These are phyloP conservation scores for Drosophila asahinai DNA, from an alignment of 1,140 invertebrate species.

Conservation along the genomic window DNA sequence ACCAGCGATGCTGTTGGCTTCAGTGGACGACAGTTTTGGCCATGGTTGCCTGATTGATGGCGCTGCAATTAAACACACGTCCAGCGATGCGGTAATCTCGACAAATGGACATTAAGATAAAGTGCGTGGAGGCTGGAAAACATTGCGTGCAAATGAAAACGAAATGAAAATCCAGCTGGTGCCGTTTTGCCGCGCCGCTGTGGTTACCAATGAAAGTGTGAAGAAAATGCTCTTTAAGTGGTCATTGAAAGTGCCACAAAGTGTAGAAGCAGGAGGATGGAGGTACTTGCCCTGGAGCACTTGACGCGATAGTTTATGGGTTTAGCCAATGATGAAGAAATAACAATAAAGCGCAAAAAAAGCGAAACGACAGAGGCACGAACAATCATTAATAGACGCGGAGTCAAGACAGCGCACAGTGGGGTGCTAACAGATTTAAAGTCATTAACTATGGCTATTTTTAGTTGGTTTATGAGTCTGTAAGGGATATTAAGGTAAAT, in stretches of 20 bases:
- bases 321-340: conserved; percentile 64
- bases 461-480: background rate
- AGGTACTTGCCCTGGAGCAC: conserved; percentile 43
- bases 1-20: conserved; percentile 18
- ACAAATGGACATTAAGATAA: conserved; percentile 72
- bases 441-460: conserved; percentile 9
- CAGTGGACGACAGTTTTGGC: conserved; percentile 26
- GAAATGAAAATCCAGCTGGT: conserved; percentile 48
- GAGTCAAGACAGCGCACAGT: conserved; percentile 24
- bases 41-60: conserved; percentile 67
- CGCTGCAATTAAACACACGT: conserved; percentile 69
- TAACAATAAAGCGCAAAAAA: conserved; percentile 72
- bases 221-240: conserved; percentile 66
- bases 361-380: conserved; percentile 54
- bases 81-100: conserved; percentile 73
- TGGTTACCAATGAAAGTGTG: conserved; percentile 77
- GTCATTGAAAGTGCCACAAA: conserved; percentile 60
- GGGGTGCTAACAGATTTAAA: conserved; percentile 4
- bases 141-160: conserved; percentile 61
- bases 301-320: conserved; percentile 31
- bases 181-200: conserved; percentile 54
- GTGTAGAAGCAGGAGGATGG: conserved; percentile 15
- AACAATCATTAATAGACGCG: conserved; percentile 32
- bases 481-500: background rate
- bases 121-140: conserved; percentile 61